Base-by-base conservation (phyloP, 2,888 invertebrate genomes). In the Perithous albicinctus region DNA sequence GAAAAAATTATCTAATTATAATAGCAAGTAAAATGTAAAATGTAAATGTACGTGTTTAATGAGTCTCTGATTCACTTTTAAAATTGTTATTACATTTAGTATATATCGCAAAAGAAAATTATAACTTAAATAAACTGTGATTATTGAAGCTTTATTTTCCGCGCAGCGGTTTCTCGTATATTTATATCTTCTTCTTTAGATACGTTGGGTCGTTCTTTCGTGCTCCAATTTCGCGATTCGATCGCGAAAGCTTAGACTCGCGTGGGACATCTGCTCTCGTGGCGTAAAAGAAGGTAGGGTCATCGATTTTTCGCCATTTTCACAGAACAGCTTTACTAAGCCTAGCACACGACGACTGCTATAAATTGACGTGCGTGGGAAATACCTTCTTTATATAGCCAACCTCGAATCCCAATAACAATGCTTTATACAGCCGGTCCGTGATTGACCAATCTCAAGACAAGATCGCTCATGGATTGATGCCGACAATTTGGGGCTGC, bases 381-480 rank as follows among this genome's bases (percentile, higher is more conserved):
- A 73, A 73, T 73, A 73, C 35, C 63, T 2, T 48, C 35, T 72
- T 56, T 78, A 73, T 26, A 66, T 48, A 61, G 43, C 29, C 43
- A 29, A n/a, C 10, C 32, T 23, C 73, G 29, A 8, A 8, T 12
- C 18, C n/a, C 61, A 29, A 32, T 69, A 63, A 54, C 51, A 32
- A 26, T 74, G 67, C 46, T 46, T 35, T 54, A 73, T 26, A 29
- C 29, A 12, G 32, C n/a, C 15, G 51, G 74, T 74, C 67, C 73
- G 74, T 74, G 83, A 83, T 83, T 48, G 78, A 78, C 81, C 81
- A 83, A 74, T 83, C 76, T 64, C 26, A 18, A 77, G 72, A 66
- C 38, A 74, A 77, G 51, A 67, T 76, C 51, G 46, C 51, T 72
- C 72, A 41, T 46, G 23, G 66, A 82, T 61, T 83, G 80, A 61